phyloP scores from a whole-genome alignment of 2,888 invertebrate genomes.

The Euplagia quadripunctaria region DNA sequence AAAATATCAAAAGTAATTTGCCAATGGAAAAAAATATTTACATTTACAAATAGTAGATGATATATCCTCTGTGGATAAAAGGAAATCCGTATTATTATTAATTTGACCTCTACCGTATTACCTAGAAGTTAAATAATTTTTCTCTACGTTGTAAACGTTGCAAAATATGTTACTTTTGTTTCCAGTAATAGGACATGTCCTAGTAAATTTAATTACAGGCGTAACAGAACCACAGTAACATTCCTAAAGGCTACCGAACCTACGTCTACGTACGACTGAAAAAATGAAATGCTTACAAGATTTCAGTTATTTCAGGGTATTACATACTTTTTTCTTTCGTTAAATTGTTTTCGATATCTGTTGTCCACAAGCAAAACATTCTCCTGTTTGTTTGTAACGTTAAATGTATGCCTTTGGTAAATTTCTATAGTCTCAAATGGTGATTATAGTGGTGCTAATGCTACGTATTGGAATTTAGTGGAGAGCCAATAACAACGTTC shows the following conservation, averaged over 20 bases:
- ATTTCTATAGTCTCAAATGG: constrained; percentile 27
- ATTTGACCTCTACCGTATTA: background rate
- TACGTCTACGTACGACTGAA: background rate
- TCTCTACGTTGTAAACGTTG: background rate
- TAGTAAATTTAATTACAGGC: too few species aligned
- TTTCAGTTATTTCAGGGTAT: background rate
- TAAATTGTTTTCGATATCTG: background rate
- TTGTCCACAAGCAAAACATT: background rate
- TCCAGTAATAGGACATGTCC: too few species aligned
- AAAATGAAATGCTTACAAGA: background rate
- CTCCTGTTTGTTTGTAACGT: background rate
- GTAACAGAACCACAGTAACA: too few species aligned
- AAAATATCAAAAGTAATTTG: constrained; percentile 39
- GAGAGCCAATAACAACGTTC: constrained; percentile 59
- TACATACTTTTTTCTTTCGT: background rate
- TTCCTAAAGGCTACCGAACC: too few species aligned
- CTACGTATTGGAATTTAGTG: constrained; percentile 56
- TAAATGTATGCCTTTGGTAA: background rate
- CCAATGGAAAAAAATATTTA: background rate
- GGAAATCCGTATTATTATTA: background rate
- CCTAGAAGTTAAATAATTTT: background rate
- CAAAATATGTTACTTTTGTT: background rate
- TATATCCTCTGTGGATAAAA: constrained; percentile 23
- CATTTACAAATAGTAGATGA: background rate
- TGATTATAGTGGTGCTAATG: constrained; percentile 34